These are phyloP conservation scores for Meliscaeva auricollis DNA, from an alignment of 2,888 invertebrate species.

Conservation along the genomic window DNA sequence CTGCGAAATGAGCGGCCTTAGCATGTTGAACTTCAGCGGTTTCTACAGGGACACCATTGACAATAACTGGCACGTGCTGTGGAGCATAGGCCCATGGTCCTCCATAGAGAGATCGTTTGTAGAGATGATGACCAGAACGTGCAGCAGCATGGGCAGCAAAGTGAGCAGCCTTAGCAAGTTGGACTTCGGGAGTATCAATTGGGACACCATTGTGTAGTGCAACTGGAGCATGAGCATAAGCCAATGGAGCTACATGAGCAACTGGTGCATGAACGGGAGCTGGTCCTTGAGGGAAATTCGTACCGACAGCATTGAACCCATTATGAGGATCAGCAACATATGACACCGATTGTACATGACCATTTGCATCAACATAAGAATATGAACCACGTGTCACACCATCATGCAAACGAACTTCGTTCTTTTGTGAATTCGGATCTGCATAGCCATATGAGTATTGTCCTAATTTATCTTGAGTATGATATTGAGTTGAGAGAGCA, in stretches of 20 bases:
- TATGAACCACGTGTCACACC: conserved; percentile 88
- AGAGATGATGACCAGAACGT: conserved; percentile 83
- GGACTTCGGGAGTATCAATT: conserved; percentile 84
- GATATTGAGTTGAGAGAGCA: conserved; percentile 85
- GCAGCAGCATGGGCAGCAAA: conserved; percentile 85
- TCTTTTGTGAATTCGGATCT: conserved; percentile 87
- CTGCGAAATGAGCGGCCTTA: conserved; percentile 83
- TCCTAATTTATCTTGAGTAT: conserved; percentile 87
- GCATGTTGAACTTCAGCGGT: conserved; percentile 85
- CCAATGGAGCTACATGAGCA: conserved; percentile 69
- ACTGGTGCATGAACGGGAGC: conserved; percentile 77
- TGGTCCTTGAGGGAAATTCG: conserved; percentile 87
- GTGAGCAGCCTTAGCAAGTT: conserved; percentile 85
- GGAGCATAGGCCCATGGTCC: conserved; percentile 79
- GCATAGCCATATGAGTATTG: conserved; percentile 88
- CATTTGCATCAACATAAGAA: conserved; percentile 89
- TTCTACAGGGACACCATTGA: conserved; percentile 84
- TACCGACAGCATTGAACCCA: conserved; percentile 88
- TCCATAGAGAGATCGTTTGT: conserved; percentile 84
- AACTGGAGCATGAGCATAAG: conserved; percentile 81
- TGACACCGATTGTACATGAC: conserved; percentile 87
- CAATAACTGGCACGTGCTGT: conserved; percentile 82
- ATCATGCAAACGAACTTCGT: conserved; percentile 86
- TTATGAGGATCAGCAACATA: conserved; percentile 87
- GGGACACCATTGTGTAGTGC: conserved; percentile 83